A percentile compares a stretch with the other conserved stretches of the same genome.
phyloP scores from a whole-genome alignment of 92 coral and sea anemone species.

The Heteractis magnifica region DNA sequence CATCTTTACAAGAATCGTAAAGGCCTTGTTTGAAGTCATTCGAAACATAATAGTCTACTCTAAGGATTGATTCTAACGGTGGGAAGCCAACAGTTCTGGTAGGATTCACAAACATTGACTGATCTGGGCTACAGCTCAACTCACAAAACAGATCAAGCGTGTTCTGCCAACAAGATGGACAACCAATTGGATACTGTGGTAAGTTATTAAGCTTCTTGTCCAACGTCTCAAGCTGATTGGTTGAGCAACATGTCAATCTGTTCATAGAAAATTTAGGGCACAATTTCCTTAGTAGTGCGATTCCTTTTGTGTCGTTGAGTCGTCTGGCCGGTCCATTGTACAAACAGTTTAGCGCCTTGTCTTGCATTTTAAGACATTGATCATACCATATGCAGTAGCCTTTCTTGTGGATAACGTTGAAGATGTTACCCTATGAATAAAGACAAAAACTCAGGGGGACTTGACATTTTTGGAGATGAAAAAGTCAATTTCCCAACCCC shows the following conservation, averaged over 20 bases:
- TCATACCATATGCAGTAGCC: slow-evolving; percentile 95
- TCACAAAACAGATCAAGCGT: slow-evolving; percentile 71
- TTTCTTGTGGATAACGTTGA: slow-evolving; percentile 41
- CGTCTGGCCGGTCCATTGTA: slow-evolving; percentile 85
- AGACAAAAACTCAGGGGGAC: not conserved
- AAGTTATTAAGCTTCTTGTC: slow-evolving; percentile 44
- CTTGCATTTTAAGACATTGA: slow-evolving; percentile 40
- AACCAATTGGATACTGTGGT: slow-evolving; percentile 53
- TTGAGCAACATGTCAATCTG: slow-evolving; percentile 64
- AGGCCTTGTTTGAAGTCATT: slow-evolving; percentile 62
- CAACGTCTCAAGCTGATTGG: slow-evolving; percentile 52
- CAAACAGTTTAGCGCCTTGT: slow-evolving; percentile 60
- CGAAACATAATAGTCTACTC: slow-evolving; percentile 50
- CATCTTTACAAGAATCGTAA: slow-evolving; percentile 84
- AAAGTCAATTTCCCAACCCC: too few relatives aligned
- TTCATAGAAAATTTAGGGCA: slow-evolving; percentile 68
- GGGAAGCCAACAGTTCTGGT: not conserved
- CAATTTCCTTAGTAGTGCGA: slow-evolving; percentile 37
- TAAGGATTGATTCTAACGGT: not conserved
- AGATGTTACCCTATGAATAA: not conserved
- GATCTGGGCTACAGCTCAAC: slow-evolving; percentile 75
- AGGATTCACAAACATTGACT: slow-evolving; percentile 69
- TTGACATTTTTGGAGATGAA: too few relatives aligned
- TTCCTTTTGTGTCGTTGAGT: slow-evolving; percentile 46
- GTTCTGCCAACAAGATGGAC: slow-evolving; percentile 92